Evolutionary conservation across 2,113 vertebrate species (phyloP), one percentile per base, ranked within the genome.

Genomic region (Butorides virescens): DNA sequence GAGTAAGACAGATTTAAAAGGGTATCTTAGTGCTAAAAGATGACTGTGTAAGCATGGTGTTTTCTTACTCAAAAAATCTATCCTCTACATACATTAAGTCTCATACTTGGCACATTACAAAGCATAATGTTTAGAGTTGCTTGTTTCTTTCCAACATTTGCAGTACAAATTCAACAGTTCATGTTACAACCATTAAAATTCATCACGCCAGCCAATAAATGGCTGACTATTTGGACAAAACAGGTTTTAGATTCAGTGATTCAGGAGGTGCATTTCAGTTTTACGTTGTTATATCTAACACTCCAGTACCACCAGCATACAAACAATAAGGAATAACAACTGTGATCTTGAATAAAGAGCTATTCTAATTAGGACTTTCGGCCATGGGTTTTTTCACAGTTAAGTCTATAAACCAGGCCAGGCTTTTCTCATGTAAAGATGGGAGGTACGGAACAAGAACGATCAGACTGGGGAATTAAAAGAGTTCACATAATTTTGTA

Each of bases 251-350:
- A 36, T 30, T 62, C 42, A 47, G 21, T 66, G 56, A 23, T 29
- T 71, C 22, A 18, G 13, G n/a, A 73, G 4, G 11, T 20, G 30
- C 25, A 29, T 78, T 83, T 70, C 17, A 27, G 36, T 49, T 68
- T 55, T 16, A 21, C 36, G 10, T 25, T 77, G 36, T 42, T 52
- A 3, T 46, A 13, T 27, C n/a, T 50, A 42, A 61, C 21, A 39
- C 30, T 86, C 4, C 5, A 11, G 16, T 65, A 61, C 10, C 15
- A 65, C 3, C 14, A 46, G 36, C 0, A 0, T 50, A 65, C 10
- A 32, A 79, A 39, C 19, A 56, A 34, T 27, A 61, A 50, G 9
- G 32, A 67, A 15, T 27, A 76, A 80, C 13, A 72, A 20, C 5
- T 7, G 7, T 44, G 19, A 32, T 58, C 47, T 26, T 72, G 17